Conservation (phyloP, 2,888 invertebrate species). For the Buathra laborator region DNA sequence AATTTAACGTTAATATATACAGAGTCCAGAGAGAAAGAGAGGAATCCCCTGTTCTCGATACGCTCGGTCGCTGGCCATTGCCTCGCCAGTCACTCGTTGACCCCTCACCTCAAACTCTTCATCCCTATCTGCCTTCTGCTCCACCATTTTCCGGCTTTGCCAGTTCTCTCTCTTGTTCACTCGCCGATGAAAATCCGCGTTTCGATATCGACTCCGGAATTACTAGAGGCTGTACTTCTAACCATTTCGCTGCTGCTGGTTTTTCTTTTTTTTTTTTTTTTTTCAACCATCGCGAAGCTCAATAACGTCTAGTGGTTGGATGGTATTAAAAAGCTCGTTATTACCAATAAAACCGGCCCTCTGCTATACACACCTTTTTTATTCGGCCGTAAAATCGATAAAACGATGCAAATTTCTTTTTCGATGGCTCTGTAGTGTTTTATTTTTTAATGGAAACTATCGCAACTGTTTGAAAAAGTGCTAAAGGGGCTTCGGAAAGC, state of each 20-base stretch:
- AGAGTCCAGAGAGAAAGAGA: not conserved
- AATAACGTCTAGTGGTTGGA: not conserved
- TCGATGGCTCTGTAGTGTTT: not conserved
- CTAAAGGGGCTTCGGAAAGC: too few species aligned
- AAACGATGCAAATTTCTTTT: not conserved
- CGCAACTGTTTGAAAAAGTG: too few species aligned
- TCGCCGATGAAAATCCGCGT: slow-evolving; percentile 34
- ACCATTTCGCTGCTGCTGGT: not conserved
- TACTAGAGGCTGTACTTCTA: slow-evolving; percentile 7
- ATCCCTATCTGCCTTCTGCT: slow-evolving; percentile 7
- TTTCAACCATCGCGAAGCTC: slow-evolving; percentile 6
- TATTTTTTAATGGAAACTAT: not conserved
- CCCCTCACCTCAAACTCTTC: slow-evolving; percentile 17
- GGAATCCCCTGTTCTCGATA: slow-evolving; percentile 13
- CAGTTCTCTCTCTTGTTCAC: slow-evolving; percentile 14
- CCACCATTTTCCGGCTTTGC: slow-evolving; percentile 24
- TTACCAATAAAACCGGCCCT: not conserved
- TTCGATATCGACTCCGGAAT: slow-evolving; percentile 43
- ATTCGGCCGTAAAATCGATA: not conserved
- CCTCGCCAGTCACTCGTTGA: slow-evolving; percentile 38
- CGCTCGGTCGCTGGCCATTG: slow-evolving; percentile 19
- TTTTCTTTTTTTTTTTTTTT: not conserved
- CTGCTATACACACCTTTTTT: not conserved
- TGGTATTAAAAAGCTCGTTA: not conserved
- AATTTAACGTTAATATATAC: not conserved